phyloP scores from a whole-genome alignment of 2,113 vertebrate species.

The Poecilia latipinna region DNA sequence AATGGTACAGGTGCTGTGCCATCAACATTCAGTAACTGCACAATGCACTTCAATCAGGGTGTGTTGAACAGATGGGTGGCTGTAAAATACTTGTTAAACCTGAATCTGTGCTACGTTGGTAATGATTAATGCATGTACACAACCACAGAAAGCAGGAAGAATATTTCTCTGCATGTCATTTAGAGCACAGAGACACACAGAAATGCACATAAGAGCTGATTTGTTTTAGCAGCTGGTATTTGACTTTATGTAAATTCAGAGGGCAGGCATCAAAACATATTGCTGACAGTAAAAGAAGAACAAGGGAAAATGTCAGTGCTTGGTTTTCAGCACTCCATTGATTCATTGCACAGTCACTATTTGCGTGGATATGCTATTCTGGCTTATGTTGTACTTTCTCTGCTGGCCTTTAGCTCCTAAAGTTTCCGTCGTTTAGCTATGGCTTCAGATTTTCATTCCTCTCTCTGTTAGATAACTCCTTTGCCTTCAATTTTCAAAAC shows the following conservation, averaged over 20 bases:
- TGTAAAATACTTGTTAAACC: neutral
- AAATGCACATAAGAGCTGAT: neutral
- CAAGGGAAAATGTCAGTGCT: neutral
- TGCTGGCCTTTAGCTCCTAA: constrained; percentile 29
- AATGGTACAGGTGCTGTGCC: too few species aligned
- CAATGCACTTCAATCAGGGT: neutral
- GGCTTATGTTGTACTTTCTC: neutral
- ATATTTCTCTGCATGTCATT: neutral
- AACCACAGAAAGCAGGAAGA: neutral
- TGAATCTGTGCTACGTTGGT: constrained; percentile 29
- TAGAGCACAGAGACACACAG: neutral
- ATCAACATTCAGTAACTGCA: neutral
- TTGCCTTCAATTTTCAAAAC: constrained; percentile 12
- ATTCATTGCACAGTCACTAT: neutral
- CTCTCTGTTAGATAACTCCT: constrained; percentile 38
- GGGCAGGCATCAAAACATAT: accelerated
- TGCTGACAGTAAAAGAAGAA: neutral
- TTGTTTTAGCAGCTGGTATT: neutral
- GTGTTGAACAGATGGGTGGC: neutral
- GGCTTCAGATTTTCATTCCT: neutral
- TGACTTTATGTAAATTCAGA: constrained; percentile 29
- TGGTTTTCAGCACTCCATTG: too few species aligned
- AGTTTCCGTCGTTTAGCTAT: neutral
- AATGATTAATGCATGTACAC: constrained; percentile 14
- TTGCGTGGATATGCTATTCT: neutral